Evolutionary conservation across 2,113 vertebrate genomes (phyloP).

Genomic region (Oreochromis niloticus): DNA sequence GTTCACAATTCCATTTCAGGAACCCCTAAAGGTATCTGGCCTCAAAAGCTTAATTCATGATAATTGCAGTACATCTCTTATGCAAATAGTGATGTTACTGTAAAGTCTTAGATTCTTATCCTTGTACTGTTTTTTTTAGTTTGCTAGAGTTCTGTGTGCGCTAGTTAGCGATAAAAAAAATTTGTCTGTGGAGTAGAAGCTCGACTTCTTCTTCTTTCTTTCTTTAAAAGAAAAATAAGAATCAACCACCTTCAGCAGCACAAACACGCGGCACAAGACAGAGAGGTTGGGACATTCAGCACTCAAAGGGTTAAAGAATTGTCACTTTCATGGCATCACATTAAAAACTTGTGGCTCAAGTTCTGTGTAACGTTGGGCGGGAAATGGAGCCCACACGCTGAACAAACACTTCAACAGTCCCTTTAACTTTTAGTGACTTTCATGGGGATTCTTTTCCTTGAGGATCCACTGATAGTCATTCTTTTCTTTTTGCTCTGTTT

Average conservation of each 20-base stretch:
- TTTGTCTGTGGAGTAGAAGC: not conserved
- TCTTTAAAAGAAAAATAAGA: conserved; percentile 1
- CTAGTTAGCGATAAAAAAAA: not conserved
- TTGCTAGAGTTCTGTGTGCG: not conserved
- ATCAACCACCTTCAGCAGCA: conserved; percentile 76
- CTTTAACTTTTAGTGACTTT: conserved; percentile 83
- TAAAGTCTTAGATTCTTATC: not conserved
- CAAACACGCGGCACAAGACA: conserved; percentile 43
- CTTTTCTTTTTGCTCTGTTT: not conserved
- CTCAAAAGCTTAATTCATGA: not conserved
- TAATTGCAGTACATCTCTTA: not conserved
- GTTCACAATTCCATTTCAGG: not conserved
- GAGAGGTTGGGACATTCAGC: conserved; percentile 47
- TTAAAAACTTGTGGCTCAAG: not conserved
- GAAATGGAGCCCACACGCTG: not conserved
- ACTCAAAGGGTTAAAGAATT: conserved; percentile 84
- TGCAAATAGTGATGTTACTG: not conserved
- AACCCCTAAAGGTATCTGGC: not conserved
- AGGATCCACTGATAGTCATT: not conserved
- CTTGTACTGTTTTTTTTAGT: not conserved
- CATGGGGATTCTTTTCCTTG: not conserved
- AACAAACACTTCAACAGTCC: conserved; percentile 68
- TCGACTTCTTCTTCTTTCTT: not conserved
- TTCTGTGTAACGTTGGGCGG: not conserved
- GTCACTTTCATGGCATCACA: conserved; percentile 23